Conservation (phyloP, 2,113 vertebrate species). For the Mesembrinibis cayennensis region DNA sequence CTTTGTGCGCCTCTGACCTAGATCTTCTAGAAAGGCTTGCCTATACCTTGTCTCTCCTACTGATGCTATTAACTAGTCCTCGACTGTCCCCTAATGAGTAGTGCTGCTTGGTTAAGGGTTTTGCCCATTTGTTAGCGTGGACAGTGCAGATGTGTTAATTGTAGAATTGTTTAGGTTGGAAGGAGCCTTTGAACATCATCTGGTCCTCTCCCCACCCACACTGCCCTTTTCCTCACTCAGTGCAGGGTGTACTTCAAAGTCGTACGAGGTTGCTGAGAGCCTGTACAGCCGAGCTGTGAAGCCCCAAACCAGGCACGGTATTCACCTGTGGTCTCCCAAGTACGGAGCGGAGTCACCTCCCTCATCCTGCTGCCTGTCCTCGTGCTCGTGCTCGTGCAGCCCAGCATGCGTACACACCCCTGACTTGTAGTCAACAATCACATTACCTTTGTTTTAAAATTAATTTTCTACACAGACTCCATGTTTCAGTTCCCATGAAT, state of each 20-base stretch:
- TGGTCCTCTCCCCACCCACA: neutral
- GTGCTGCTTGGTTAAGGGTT: neutral
- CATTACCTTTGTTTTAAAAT: neutral
- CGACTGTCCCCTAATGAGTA: fast-evolving
- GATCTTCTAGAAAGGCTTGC: neutral
- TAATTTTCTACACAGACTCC: neutral
- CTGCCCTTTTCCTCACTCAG: fast-evolving
- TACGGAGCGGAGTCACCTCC: neutral
- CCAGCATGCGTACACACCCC: fast-evolving
- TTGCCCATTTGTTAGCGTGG: neutral
- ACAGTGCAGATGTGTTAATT: neutral
- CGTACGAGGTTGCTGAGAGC: neutral
- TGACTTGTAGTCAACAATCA: neutral
- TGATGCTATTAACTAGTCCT: neutral
- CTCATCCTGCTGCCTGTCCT: neutral
- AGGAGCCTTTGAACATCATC: neutral
- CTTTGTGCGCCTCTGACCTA: neutral
- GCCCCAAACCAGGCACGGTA: neutral
- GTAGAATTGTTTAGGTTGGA: neutral
- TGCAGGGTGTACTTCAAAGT: neutral
- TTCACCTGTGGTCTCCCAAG: neutral
- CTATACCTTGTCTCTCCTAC: neutral
- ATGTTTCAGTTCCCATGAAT: neutral
- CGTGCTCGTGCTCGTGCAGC: fast-evolving
- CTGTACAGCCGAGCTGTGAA: neutral